Conservation (phyloP, 2,888 invertebrate genomes). For the Dione juno region DNA sequence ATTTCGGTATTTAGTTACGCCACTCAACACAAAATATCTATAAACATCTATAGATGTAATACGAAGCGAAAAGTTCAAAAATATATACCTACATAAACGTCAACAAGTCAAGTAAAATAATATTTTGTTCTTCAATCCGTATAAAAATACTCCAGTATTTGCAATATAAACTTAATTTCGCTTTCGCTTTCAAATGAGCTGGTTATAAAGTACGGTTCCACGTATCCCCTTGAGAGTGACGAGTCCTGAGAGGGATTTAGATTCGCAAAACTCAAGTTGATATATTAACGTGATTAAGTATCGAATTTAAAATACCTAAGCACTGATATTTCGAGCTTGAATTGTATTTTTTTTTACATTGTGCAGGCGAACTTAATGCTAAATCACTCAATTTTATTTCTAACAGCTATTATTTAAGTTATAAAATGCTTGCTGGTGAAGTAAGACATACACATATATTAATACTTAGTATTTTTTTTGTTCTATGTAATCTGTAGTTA, state of each 20-base stretch:
- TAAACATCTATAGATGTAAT: too few relatives aligned
- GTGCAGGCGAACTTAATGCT: too few relatives aligned
- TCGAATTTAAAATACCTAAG: slow-evolving; percentile 21
- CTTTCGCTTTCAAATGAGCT: slow-evolving; percentile 13
- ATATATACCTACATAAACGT: too few relatives aligned
- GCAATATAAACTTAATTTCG: slow-evolving; percentile 20
- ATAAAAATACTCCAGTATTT: slow-evolving; percentile 10
- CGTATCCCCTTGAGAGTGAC: slow-evolving; percentile 21
- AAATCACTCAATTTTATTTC: too few relatives aligned
- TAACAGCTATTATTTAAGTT: too few relatives aligned
- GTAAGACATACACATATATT: too few relatives aligned
- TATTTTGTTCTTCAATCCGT: background rate
- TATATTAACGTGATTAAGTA: slow-evolving; percentile 25
- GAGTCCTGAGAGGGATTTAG: slow-evolving; percentile 19
- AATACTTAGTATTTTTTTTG: too few relatives aligned
- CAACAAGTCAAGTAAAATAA: background rate
- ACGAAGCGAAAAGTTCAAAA: too few relatives aligned
- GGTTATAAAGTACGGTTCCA: slow-evolving; percentile 24
- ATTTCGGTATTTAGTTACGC: too few relatives aligned
- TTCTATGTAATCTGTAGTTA: too few relatives aligned
- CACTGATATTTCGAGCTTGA: background rate
- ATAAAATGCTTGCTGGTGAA: too few relatives aligned
- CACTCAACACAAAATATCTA: too few relatives aligned
- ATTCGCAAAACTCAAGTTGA: slow-evolving; percentile 21
- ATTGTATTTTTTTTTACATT: background rate